Evolutionary conservation across 2,888 invertebrate species (phyloP).

Genomic region (Drosophila peninsularis): DNA sequence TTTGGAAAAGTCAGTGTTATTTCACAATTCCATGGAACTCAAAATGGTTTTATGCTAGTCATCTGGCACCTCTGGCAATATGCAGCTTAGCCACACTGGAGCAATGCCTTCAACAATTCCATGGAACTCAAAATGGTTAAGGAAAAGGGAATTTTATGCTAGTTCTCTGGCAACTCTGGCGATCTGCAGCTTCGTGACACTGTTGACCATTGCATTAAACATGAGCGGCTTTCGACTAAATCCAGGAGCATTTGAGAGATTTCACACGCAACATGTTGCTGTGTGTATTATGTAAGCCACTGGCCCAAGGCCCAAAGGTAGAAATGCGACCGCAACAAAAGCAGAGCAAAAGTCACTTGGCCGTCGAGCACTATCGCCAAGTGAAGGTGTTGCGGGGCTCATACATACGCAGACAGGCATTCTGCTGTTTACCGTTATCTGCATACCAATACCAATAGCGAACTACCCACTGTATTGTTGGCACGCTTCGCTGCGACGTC

Average conservation of each 20-base stretch:
- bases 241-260: conserved; percentile 17
- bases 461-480: conserved; percentile 13
- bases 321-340: conserved; percentile 35
- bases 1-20: conserved; percentile 16
- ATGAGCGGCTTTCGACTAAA: conserved; percentile 21
- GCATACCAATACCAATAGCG: conserved; percentile 16
- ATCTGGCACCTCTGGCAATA: no score
- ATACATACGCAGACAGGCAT: conserved; percentile 11
- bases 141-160: neutral
- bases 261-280: conserved; percentile 47
- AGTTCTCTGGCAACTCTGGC: neutral
- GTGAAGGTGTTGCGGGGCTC: conserved; percentile 19
- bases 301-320: conserved; percentile 25
- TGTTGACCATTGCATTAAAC: conserved; percentile 28
- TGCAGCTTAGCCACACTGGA: no score
- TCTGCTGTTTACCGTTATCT: conserved; percentile 44
- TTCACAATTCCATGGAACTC: conserved; percentile 21
- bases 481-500: conserved; percentile 31
- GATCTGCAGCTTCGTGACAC: conserved; percentile 28
- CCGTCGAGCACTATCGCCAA: conserved; percentile 12
- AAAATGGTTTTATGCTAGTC: neutral
- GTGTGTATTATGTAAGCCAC: conserved; percentile 18
- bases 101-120: no score
- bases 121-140: no score
- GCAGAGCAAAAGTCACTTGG: conserved; percentile 17